Evolutionary conservation across 2,888 invertebrate genomes (phyloP).

Genomic region (Metopia argyrocephala): DNA sequence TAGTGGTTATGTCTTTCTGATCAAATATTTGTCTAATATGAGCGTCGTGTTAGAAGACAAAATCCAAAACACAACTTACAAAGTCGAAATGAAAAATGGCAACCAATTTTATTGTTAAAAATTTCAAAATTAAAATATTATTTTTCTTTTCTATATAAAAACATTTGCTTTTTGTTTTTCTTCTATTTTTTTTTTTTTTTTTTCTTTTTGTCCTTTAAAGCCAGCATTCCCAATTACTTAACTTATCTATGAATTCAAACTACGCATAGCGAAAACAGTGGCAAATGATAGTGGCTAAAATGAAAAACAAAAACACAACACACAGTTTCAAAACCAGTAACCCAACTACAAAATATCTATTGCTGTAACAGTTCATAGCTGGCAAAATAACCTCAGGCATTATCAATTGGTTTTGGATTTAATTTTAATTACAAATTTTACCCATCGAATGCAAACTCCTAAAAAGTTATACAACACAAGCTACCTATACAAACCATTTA

Average conservation of each 20-base stretch:
- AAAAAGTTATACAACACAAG: not conserved
- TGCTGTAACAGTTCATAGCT: conserved; percentile 7
- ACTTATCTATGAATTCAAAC: not conserved
- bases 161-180: no score
- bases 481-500: no score
- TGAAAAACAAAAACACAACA: not conserved
- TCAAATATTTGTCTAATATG: no score
- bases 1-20: no score
- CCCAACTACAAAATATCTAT: not conserved
- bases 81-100: no score
- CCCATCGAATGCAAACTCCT: conserved; percentile 25
- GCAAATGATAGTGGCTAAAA: conserved; percentile 4
- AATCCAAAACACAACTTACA: no score
- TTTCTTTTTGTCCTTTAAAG: no score
- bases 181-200: no score
- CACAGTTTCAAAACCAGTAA: conserved; percentile 16
- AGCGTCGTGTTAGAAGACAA: no score
- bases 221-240: not conserved
- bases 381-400: conserved; percentile 64
- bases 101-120: no score
- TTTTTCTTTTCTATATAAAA: no score
- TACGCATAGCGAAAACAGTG: not conserved
- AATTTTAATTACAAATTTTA: conserved; percentile 73
- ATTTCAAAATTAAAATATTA: no score
- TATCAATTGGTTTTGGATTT: conserved; percentile 74